phyloP scores from a whole-genome alignment of 2,113 vertebrate genomes.

The Ailurus styani region DNA sequence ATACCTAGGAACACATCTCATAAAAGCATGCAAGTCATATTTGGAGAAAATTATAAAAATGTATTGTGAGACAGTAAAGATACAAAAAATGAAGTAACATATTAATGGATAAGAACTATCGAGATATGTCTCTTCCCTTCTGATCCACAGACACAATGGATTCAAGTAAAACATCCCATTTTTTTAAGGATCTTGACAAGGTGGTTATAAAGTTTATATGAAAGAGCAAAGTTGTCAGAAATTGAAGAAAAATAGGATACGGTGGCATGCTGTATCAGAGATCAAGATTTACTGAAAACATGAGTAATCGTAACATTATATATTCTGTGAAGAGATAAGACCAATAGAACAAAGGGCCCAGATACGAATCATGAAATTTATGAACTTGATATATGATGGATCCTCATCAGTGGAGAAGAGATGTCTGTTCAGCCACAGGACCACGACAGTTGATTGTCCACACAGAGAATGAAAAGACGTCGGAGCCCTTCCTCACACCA shows the following conservation, averaged over 20 bases:
- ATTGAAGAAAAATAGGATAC: not conserved
- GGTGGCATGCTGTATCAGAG: not conserved
- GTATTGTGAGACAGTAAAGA: not conserved
- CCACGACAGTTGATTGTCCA: fast-evolving
- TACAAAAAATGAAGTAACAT: not conserved
- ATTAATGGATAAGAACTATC: not conserved
- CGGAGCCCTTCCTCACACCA: not conserved
- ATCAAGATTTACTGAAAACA: not conserved
- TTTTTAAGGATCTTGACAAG: not conserved
- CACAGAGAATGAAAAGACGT: not conserved
- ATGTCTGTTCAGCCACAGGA: fast-evolving
- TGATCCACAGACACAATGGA: not conserved
- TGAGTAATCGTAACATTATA: not conserved
- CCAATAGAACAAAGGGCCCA: not conserved
- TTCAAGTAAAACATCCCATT: not conserved
- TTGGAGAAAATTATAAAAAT: not conserved
- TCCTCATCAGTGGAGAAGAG: not conserved
- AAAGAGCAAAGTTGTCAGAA: not conserved
- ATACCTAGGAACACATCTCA: not conserved
- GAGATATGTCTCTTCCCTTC: not conserved
- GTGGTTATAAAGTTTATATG: not conserved
- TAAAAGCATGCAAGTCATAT: not conserved
- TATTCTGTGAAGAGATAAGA: not conserved
- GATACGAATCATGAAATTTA: not conserved
- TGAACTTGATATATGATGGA: not conserved